Percentiles rank a stretch among this genome's conserved stretches.
These are phyloP conservation scores for Vannuccia rotundouncinata DNA, from an alignment of 2,888 invertebrate genomes.

Conservation along the genomic window DNA sequence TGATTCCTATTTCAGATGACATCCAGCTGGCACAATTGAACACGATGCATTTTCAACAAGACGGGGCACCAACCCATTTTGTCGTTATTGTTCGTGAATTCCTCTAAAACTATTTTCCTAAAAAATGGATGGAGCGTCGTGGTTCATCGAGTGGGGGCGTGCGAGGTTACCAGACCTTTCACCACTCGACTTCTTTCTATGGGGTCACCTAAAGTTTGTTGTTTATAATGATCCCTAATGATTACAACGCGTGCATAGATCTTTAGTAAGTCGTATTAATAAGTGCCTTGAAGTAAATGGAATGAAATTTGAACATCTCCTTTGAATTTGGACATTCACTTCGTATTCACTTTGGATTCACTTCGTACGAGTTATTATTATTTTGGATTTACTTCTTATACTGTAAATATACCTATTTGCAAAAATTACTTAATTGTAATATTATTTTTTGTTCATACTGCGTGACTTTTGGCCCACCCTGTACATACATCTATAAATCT, in stretches of 20 bases:
- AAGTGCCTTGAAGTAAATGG: background rate
- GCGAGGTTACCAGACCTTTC: background rate
- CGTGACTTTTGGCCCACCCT: background rate
- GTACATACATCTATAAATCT: no score
- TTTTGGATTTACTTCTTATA: background rate
- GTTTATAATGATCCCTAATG: background rate
- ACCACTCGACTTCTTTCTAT: background rate
- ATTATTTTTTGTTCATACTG: background rate
- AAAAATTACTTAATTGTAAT: background rate
- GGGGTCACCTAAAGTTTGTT: conserved; percentile 13
- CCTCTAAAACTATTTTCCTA: background rate
- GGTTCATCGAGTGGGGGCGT: background rate
- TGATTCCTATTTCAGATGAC: conserved; percentile 7
- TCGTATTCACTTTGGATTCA: no score
- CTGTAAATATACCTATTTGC: background rate
- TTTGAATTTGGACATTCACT: background rate
- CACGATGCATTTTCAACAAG: conserved; percentile 4
- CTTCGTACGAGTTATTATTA: background rate
- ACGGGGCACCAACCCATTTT: conserved; percentile 5
- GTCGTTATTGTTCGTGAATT: background rate
- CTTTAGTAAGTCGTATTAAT: background rate
- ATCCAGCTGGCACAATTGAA: conserved; percentile 14
- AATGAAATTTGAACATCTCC: background rate
- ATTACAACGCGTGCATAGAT: background rate
- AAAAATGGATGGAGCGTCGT: background rate